phyloP scores from a whole-genome alignment of 2,888 invertebrate genomes.

The Pardosa pseudoannulata region DNA sequence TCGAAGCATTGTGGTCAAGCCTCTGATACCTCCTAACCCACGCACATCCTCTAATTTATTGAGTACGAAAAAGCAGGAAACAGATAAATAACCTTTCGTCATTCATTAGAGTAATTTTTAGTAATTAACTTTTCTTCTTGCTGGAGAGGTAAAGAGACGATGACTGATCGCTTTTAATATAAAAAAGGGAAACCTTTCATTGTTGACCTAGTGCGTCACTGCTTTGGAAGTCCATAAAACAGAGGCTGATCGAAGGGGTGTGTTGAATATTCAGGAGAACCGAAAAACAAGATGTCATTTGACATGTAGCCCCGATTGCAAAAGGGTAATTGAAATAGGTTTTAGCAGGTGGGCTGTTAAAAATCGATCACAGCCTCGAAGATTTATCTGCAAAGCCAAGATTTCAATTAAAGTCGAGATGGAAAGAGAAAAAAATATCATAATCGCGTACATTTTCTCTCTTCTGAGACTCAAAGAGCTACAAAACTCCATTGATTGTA shows the following conservation, averaged over 20 bases:
- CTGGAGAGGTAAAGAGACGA: background rate
- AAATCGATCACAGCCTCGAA: background rate
- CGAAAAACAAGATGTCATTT: background rate
- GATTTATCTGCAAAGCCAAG: background rate
- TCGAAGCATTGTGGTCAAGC: too few relatives aligned
- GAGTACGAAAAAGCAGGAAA: background rate
- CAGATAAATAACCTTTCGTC: background rate
- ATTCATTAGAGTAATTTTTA: conserved; percentile 10
- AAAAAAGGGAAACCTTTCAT: background rate
- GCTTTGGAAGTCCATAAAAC: background rate
- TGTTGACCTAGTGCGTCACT: conserved; percentile 1
- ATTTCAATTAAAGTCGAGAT: background rate
- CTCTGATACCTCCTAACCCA: background rate
- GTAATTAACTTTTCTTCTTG: conserved; percentile 16
- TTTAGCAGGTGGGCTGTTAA: background rate
- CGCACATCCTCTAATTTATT: background rate
- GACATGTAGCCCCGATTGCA: background rate
- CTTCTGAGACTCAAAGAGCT: too few relatives aligned
- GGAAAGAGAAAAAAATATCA: background rate
- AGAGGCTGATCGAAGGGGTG: background rate
- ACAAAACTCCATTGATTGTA: too few relatives aligned
- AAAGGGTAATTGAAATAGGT: background rate
- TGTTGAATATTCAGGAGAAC: background rate
- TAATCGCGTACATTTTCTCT: too few relatives aligned
- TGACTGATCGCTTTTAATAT: background rate